phyloP scores from a whole-genome alignment of 2,888 invertebrate genomes.

The Drosophila setosimentum region DNA sequence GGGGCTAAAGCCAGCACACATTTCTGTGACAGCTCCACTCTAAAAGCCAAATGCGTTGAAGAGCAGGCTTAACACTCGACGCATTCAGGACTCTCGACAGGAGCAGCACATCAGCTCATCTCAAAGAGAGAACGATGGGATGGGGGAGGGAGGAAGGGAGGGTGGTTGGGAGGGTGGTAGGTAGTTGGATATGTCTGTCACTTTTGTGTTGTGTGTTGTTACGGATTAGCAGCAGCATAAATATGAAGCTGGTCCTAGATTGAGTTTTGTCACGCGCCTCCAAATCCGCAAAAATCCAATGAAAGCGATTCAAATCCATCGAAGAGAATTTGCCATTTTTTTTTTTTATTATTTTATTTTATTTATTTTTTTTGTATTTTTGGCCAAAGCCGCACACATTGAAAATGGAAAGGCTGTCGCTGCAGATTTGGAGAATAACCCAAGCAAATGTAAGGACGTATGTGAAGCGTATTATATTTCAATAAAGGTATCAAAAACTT shows the following conservation, averaged over 20 bases:
- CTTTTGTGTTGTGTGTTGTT: slow-evolving; percentile 10
- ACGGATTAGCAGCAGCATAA: slow-evolving; percentile 65
- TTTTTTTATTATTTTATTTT: slow-evolving; percentile 10
- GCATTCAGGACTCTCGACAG: slow-evolving; percentile 31
- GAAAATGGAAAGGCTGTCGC: slow-evolving; percentile 45
- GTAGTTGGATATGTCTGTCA: slow-evolving; percentile 10
- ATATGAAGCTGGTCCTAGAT: slow-evolving; percentile 70
- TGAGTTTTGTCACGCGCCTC: slow-evolving; percentile 73
- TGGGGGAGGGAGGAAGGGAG: not conserved
- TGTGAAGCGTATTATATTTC: slow-evolving; percentile 72
- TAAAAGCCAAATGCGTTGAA: slow-evolving; percentile 50
- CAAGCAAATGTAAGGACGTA: slow-evolving; percentile 46
- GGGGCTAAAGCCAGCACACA: slow-evolving; percentile 38
- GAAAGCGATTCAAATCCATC: slow-evolving; percentile 38
- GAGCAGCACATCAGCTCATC: slow-evolving; percentile 1
- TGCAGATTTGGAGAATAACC: slow-evolving; percentile 15
- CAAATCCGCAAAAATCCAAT: slow-evolving; percentile 18
- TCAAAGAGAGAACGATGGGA: not conserved
- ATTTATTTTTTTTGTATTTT: not conserved
- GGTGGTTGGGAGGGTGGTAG: no score
- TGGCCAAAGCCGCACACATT: slow-evolving; percentile 11
- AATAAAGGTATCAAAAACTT: slow-evolving; percentile 67
- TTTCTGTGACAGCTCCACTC: slow-evolving; percentile 68
- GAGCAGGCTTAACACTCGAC: slow-evolving; percentile 62
- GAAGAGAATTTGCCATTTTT: slow-evolving; percentile 11